These are phyloP conservation scores for Pollimyrus isidori DNA, from an alignment of 2,113 vertebrate genomes.

Conservation along the genomic window DNA sequence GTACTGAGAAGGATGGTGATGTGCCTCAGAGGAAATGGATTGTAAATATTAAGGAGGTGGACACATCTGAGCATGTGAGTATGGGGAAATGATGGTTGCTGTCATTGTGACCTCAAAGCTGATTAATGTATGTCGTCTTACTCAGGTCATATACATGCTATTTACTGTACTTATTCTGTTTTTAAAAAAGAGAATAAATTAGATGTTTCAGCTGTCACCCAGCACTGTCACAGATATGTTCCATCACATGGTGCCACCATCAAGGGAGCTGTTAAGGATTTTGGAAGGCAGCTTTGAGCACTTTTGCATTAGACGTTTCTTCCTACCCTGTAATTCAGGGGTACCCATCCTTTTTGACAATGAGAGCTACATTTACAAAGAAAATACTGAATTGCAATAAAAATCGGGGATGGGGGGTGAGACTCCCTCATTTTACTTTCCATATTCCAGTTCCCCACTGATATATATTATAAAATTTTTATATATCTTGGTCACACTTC, in stretches of 20 bases:
- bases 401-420: neutral
- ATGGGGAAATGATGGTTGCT: neutral
- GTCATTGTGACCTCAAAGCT: neutral
- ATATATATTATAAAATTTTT: neutral
- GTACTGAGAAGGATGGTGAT: neutral
- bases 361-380: neutral
- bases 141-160: neutral
- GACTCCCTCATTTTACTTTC: neutral
- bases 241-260: neutral
- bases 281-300: neutral
- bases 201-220: neutral
- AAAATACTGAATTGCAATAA: neutral
- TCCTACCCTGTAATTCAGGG: neutral
- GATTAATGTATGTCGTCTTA: neutral
- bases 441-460: neutral
- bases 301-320: neutral
- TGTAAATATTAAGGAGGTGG: neutral
- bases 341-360: neutral
- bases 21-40: neutral
- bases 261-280: neutral
- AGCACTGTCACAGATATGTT: neutral
- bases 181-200: neutral
- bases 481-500: too few relatives aligned
- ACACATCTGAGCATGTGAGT: neutral
- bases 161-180: neutral